Percentiles rank a stretch among this genome's conserved stretches.
Conservation (phyloP, 1,140 invertebrate species). For the Aphelinus atriplicis region DNA sequence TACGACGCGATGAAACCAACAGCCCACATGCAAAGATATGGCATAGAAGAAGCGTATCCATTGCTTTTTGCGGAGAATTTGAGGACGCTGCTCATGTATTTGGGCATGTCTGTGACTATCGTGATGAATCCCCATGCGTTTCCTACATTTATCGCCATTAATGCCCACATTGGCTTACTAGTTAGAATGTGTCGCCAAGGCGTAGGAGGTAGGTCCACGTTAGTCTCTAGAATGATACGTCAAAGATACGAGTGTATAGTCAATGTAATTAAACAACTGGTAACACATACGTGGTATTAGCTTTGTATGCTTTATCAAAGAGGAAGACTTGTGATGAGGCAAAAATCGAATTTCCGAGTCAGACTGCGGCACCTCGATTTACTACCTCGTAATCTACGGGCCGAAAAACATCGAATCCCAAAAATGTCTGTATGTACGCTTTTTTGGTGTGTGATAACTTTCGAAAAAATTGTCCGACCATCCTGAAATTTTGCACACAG, state of each 20-base stretch:
- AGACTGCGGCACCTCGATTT: no score
- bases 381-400: no score
- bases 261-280: no score
- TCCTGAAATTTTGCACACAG: conserved; percentile 72
- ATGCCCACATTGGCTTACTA: conserved; percentile 80
- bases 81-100: conserved; percentile 89
- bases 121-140: conserved; percentile 96
- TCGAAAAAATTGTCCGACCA: no score
- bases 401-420: no score
- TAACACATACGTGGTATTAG: no score
- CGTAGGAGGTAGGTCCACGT: conserved; percentile 69
- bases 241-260: no score
- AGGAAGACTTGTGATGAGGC: no score
- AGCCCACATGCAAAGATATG: conserved; percentile 78
- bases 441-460: no score
- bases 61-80: conserved; percentile 82
- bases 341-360: no score
- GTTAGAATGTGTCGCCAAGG: conserved; percentile 80
- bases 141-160: conserved; percentile 79
- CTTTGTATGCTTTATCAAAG: no score
- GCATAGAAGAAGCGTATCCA: conserved; percentile 75
- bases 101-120: conserved; percentile 89
- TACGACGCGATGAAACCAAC: conserved; percentile 70
- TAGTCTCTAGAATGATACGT: conserved; percentile 35
- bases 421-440: no score